These are phyloP conservation scores for Cydia splendana DNA, from an alignment of 1,140 invertebrate species.

Conservation along the genomic window DNA sequence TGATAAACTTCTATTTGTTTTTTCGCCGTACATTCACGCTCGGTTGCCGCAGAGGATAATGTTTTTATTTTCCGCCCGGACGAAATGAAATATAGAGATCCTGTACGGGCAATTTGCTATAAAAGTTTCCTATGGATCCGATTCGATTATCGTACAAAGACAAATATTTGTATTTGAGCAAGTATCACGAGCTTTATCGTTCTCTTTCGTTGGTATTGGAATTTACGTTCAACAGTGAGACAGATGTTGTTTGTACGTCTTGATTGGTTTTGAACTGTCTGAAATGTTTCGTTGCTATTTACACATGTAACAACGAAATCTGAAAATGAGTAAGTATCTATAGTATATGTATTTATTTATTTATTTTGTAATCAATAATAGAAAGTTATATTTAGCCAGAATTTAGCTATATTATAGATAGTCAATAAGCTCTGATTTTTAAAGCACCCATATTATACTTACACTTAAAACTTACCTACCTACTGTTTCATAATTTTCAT, in stretches of 20 bases:
- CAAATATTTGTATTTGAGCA: constrained; percentile 24
- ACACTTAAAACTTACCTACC: no score
- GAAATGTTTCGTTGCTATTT: not conserved
- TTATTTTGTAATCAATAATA: no score
- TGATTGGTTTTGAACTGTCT: constrained; percentile 3
- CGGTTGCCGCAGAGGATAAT: constrained; percentile 9
- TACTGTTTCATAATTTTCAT: no score
- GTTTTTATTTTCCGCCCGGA: constrained; percentile 19
- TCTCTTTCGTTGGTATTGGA: not conserved
- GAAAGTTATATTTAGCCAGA: no score
- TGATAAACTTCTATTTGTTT: constrained; percentile 18
- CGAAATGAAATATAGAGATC: constrained; percentile 21
- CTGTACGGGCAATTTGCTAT: constrained; percentile 14
- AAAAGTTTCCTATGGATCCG: constrained; percentile 26
- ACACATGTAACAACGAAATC: not conserved
- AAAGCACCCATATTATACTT: no score
- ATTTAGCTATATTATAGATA: no score
- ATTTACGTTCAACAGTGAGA: not conserved
- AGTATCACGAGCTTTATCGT: constrained; percentile 23
- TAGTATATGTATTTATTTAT: no score
- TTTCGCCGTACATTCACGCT: constrained; percentile 15
- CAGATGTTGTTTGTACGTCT: not conserved
- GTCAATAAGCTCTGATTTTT: no score
- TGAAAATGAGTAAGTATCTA: not conserved
- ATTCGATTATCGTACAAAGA: constrained; percentile 27